phyloP scores from a whole-genome alignment of 1,140 invertebrate species.

The Cyclina sinensis region DNA sequence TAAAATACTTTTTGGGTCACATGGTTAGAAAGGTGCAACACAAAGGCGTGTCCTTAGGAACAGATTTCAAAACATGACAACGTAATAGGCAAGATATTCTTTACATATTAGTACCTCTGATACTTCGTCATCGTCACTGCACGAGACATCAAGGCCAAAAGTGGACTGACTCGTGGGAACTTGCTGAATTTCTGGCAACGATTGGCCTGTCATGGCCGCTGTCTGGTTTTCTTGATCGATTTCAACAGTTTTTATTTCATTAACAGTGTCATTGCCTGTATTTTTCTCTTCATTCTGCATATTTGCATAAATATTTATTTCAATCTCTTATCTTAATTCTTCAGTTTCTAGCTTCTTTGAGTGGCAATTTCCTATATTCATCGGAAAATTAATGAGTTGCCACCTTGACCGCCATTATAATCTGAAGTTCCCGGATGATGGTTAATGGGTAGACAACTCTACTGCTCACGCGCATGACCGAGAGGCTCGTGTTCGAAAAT shows the following conservation, averaged over 20 bases:
- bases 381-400: conserved; percentile 77
- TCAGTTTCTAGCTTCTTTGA: conserved; percentile 30
- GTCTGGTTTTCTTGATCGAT: conserved; percentile 80
- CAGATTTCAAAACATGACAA: conserved; percentile 7
- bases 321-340: conserved; percentile 53
- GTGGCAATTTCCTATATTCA: conserved; percentile 48
- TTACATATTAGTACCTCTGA: conserved; percentile 91
- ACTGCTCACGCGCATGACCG: neutral
- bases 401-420: conserved; percentile 86
- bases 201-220: conserved; percentile 76
- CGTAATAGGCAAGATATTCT: neutral
- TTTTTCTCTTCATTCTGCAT: conserved; percentile 96
- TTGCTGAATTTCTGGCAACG: conserved; percentile 88
- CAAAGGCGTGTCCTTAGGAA: conserved; percentile 47
- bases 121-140: conserved; percentile 96
- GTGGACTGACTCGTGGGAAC: conserved; percentile 92
- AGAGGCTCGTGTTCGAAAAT: conserved; percentile 12
- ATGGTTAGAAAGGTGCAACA: conserved; percentile 39
- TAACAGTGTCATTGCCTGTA: conserved; percentile 91
- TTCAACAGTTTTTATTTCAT: conserved; percentile 87
- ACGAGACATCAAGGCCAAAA: conserved; percentile 95
- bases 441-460: conserved; percentile 79
- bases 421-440: conserved; percentile 83
- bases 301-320: conserved; percentile 85
- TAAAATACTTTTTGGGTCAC: conserved; percentile 42